Base-by-base conservation (phyloP, 2,888 invertebrate genomes). In the Nemoura dubitans region DNA sequence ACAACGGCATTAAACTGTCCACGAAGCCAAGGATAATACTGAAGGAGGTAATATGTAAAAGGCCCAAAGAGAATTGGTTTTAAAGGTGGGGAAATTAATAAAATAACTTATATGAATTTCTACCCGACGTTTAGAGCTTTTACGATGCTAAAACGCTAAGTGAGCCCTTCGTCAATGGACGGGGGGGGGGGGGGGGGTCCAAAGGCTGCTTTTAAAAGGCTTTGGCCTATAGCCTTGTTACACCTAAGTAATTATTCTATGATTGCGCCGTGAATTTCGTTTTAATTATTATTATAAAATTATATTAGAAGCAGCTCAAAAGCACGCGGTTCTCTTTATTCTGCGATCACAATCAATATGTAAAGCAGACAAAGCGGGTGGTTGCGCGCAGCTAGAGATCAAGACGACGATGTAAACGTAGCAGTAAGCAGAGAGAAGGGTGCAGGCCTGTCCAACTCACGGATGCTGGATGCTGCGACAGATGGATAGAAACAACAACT, bases 211-310 rank as follows among this genome's bases (percentile, higher is more conserved):
- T 59, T 59, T 21, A 59, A n/a, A 59, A 59, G 59, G 59, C 59
- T 59, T 59, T 59, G 14, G 1, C 10, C 10, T 10, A 36, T 10
- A 36, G 36, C 10, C 36, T 36, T 36, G 36, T 77, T 5, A 77
- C 26, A 28, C 78, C 14, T 14, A 78, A 78, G 78, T 78, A 28
- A 78, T 78, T 78, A 78, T 78, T 78, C 29, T 78, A 27, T 29
- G 25, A 14, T 27, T 29, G 2, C 27, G 78, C n/a, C 2, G 7
- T 78, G 26, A 78, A 78, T 78, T 26, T 78, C n/a, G 26, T 29
- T 28, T 78, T 78, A 27, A 78, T 27, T 78, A 78, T 25, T 78
- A 28, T 78, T 28, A 29, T 59, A 59, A 59, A 59, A 59, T 59
- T 59, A 14, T 1, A 59, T 59, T 59, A 59, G 16, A 59, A 59